Base-by-base conservation (phyloP, 2,113 vertebrate species). In the Colaptes auratus region DNA sequence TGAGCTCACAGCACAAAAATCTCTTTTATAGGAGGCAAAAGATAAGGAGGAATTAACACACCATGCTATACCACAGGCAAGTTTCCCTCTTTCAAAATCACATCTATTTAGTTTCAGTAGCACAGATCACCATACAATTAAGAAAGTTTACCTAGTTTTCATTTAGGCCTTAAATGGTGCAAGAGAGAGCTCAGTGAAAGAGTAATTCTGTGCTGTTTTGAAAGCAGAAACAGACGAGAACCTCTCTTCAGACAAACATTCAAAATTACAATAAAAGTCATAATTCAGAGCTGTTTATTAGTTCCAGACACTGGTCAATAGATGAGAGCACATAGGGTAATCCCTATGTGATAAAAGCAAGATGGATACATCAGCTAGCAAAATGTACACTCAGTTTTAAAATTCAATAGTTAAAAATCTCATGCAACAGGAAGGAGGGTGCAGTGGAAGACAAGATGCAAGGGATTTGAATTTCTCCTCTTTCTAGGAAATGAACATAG, bases 371-470 rank as follows among this genome's bases (percentile, higher is more conserved):
- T n/a, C 16, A 35, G 23, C 39, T 25, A 53, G 64, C 5, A 48
- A 44, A 48, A 10, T 30, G 46, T 53, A 53, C 9, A 39, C 4
- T 39, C 25, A 6, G 25, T 28, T 50, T 71, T 39, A 39, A 3
- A 42, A 52, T 19, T 75, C 28, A 42, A 33, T 31, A 9, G 15
- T 23, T 60, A 33, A 76, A 81, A 60, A 24, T 36, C 2, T 74
- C 28, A 42, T 15, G 17, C 2, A 11, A 31, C 11, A 58, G 25
- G 23, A 64, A 10, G 12, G 31, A 84, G 35, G 4, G 10, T 46
- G 8, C 12, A 59, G 12, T 17, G 17, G 7, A 70, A n/a, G 12
- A 67, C 27, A 66, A 46, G 12, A 33, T 0, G 1, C 2, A 30
- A 39, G 2, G 3, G 8, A 33, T 64, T 56, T 77, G 5, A 78